phyloP scores from a whole-genome alignment of 2,888 invertebrate genomes.

The Drosophila emarginata region DNA sequence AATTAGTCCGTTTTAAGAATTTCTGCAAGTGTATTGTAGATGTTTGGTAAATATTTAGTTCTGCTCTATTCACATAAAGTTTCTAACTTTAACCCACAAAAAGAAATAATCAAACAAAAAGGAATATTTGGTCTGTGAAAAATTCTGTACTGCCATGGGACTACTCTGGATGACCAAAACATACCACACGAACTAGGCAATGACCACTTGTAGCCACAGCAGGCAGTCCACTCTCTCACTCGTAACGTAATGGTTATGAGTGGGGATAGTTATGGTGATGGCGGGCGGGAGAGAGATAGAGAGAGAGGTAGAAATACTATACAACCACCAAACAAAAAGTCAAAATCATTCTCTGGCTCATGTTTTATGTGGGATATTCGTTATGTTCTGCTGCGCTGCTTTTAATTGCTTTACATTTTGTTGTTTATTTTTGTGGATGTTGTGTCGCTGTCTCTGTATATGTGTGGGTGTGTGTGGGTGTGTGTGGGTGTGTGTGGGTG shows the following conservation, averaged over 20 bases:
- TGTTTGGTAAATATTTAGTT: slow-evolving; percentile 57
- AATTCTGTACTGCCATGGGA: slow-evolving; percentile 11
- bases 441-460: slow-evolving; percentile 39
- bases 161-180: background rate
- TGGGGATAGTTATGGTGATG: background rate
- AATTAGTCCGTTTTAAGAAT: background rate
- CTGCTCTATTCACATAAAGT: slow-evolving; percentile 38
- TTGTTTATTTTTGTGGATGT: slow-evolving; percentile 60
- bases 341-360: slow-evolving; percentile 72
- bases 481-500: no score
- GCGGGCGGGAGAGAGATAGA: background rate
- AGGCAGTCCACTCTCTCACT: slow-evolving; percentile 44
- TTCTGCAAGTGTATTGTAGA: background rate
- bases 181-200: slow-evolving; percentile 31
- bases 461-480: slow-evolving; percentile 10
- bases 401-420: slow-evolving; percentile 79
- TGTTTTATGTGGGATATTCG: slow-evolving; percentile 75
- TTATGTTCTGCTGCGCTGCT: slow-evolving; percentile 69
- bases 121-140: slow-evolving; percentile 22
- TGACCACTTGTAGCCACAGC: slow-evolving; percentile 75
- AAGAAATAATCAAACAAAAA: slow-evolving; percentile 20
- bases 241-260: background rate
- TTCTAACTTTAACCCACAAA: slow-evolving; percentile 58
- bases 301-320: slow-evolving; percentile 11
- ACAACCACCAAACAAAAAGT: slow-evolving; percentile 49